phyloP scores from a whole-genome alignment of 1,140 invertebrate species.

The Palaemon carinicauda region DNA sequence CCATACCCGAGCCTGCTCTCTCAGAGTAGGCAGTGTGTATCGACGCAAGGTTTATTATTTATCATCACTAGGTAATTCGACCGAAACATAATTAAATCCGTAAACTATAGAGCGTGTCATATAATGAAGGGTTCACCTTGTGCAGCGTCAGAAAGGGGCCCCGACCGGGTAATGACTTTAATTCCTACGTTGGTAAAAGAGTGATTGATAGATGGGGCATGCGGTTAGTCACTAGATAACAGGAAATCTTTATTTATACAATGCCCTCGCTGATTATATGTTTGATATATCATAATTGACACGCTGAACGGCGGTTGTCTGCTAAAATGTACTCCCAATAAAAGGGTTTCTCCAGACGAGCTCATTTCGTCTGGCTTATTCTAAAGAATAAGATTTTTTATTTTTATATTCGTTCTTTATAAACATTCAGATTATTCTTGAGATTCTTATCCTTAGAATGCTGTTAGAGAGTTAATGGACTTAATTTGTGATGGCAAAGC shows the following conservation, averaged over 20 bases:
- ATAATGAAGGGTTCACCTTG: conserved; percentile 34
- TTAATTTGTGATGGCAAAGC: too few relatives aligned
- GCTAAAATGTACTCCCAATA: background rate
- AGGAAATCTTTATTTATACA: conserved; percentile 50
- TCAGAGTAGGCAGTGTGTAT: background rate
- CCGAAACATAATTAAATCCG: conserved; percentile 44
- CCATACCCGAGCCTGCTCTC: background rate
- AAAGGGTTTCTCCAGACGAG: conserved; percentile 23
- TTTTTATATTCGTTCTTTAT: too few relatives aligned
- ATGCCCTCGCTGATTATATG: conserved; percentile 35
- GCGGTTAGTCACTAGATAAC: conserved; percentile 45
- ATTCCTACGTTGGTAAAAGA: background rate
- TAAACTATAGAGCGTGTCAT: conserved; percentile 40
- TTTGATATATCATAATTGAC: conserved; percentile 46
- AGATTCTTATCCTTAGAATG: too few relatives aligned
- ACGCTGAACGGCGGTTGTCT: conserved; percentile 36
- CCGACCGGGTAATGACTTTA: conserved; percentile 17
- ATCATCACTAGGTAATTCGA: conserved; percentile 21
- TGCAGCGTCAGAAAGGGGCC: conserved; percentile 18
- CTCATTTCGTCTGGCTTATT: conserved; percentile 8
- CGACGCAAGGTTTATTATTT: conserved; percentile 2
- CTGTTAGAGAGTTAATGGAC: too few relatives aligned
- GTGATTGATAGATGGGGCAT: conserved; percentile 48
- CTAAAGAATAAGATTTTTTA: background rate
- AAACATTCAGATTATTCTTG: background rate